Evolutionary conservation across 1,140 invertebrate species (phyloP).

Genomic region (Bombus haemorrhoidalis): DNA sequence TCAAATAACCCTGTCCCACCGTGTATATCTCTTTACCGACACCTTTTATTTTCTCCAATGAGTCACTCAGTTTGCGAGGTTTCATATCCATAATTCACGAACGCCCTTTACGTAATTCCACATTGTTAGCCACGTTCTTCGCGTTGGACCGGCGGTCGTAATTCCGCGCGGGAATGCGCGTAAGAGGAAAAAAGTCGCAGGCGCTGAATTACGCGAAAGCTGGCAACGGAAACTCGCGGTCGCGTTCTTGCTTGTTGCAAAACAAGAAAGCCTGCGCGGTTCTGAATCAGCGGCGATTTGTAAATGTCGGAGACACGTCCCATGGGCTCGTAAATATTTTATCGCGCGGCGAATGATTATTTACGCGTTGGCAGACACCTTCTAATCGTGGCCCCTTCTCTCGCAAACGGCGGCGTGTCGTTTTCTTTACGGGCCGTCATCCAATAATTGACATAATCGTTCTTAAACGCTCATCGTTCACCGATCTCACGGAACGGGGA

Average conservation of each 20-base stretch:
- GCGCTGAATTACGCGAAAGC: slow-evolving; percentile 19
- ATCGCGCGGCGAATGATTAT: slow-evolving; percentile 30
- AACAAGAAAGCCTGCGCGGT: not conserved
- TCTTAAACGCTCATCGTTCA: not conserved
- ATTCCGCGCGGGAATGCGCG: slow-evolving; percentile 21
- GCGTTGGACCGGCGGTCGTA: not conserved
- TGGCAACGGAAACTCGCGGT: not conserved
- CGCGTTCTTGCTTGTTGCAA: not conserved
- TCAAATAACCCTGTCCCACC: not conserved
- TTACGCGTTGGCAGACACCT: slow-evolving; percentile 29
- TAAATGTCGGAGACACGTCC: slow-evolving; percentile 24
- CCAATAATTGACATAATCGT: slow-evolving; percentile 21
- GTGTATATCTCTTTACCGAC: not conserved
- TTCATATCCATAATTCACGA: not conserved
- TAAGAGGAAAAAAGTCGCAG: not conserved
- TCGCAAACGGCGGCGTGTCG: slow-evolving; percentile 52
- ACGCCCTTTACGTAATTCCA: not conserved
- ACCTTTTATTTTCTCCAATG: not conserved
- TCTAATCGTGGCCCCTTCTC: slow-evolving; percentile 8
- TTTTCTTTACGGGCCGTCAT: slow-evolving; percentile 61
- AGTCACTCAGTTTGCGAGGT: not conserved
- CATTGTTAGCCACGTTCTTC: not conserved
- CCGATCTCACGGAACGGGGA: too few relatives aligned
- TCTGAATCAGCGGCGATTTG: slow-evolving; percentile 28
- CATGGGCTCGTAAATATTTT: slow-evolving; percentile 37